Evolutionary conservation across 1,140 invertebrate species (phyloP).

Genomic region (Limonius californicus): DNA sequence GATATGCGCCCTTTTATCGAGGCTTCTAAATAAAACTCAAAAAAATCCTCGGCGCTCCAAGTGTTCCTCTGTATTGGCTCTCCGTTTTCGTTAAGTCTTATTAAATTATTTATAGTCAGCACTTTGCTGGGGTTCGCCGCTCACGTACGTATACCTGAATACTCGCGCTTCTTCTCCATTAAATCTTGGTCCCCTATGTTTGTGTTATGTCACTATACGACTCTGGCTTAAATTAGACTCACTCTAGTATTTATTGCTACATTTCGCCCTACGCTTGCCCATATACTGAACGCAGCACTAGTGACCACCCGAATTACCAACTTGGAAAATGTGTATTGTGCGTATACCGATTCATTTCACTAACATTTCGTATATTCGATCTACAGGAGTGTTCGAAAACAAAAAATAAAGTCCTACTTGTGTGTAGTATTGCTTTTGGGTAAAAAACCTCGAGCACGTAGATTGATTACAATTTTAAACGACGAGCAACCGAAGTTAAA

Average conservation of each 20-base stretch:
- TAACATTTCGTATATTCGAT: no score
- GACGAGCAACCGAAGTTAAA: no score
- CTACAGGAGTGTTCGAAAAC: no score
- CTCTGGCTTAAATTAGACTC: not conserved
- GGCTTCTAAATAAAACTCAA: not conserved
- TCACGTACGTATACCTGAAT: constrained; percentile 1
- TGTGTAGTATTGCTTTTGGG: no score
- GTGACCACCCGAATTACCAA: no score
- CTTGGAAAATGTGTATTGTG: no score
- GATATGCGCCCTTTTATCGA: not conserved
- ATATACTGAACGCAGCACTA: no score
- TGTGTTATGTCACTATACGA: not conserved
- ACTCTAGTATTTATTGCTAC: not conserved
- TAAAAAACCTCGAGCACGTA: no score
- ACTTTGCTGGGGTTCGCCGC: constrained; percentile 2
- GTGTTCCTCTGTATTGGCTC: not conserved
- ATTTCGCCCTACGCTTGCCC: not conserved
- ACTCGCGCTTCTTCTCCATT: not conserved
- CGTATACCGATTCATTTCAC: no score
- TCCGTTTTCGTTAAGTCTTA: constrained; percentile 9
- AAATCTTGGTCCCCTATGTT: constrained; percentile 10
- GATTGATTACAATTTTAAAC: no score
- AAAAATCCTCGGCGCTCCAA: not conserved
- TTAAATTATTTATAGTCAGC: constrained; percentile 5
- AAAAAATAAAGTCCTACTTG: no score